Conservation (phyloP, 2,797 vertebrate genomes). For the Intellagama lesueurii region DNA sequence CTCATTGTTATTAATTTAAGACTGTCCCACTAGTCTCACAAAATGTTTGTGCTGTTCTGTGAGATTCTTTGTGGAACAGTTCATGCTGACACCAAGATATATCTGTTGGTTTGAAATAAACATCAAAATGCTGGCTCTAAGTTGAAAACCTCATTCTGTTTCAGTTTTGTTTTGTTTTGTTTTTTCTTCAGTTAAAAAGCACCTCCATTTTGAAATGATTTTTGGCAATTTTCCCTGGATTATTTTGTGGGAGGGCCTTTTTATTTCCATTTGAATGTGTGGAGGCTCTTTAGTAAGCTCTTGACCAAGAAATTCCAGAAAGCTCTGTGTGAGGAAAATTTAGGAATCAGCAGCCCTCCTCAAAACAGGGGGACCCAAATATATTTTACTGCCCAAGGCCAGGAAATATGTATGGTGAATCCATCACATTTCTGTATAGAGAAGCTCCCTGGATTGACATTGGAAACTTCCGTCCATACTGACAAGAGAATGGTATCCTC, state of each 20-base stretch:
- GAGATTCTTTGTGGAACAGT: neutral
- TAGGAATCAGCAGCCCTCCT: no score
- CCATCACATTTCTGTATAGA: neutral
- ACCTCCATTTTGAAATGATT: neutral
- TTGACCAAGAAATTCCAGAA: neutral
- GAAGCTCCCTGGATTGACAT: neutral
- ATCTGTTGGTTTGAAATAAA: neutral
- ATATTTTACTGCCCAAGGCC: neutral
- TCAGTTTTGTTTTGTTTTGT: neutral
- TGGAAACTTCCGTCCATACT: neutral
- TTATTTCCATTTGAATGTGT: neutral
- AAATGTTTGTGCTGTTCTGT: rapidly evolving
- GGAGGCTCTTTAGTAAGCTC: neutral
- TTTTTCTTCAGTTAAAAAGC: neutral
- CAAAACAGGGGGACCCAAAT: neutral
- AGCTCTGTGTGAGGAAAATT: neutral
- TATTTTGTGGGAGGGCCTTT: neutral
- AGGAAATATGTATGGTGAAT: neutral
- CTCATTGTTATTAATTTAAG: slow-evolving; percentile 29
- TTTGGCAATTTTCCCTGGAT: neutral
- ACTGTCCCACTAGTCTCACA: neutral
- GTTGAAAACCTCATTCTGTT: neutral
- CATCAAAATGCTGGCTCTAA: neutral
- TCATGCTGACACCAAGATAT: neutral
- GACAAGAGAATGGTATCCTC: neutral